A percentile compares a stretch with the other conserved stretches of the same genome.
Evolutionary conservation across 2,113 vertebrate species (phyloP).

Genomic region (Phalacrocorax aristotelis): DNA sequence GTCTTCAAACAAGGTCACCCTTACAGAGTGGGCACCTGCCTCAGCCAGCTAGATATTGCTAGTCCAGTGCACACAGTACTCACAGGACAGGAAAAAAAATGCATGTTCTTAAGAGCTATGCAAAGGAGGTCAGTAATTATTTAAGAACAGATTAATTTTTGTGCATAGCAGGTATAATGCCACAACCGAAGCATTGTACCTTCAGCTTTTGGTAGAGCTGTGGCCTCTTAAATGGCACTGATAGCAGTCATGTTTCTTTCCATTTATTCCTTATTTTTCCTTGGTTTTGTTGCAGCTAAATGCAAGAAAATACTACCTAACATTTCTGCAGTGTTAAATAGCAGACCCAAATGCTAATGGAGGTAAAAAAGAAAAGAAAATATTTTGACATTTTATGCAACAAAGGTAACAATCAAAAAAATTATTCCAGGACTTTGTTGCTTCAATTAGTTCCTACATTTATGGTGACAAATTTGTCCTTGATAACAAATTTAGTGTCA

Average conservation of each 20-base stretch:
- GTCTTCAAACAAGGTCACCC: not conserved
- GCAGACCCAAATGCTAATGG: not conserved
- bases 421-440: not conserved
- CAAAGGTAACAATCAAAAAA: not conserved
- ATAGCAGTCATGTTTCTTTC: not conserved
- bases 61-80: not conserved
- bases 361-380: not conserved
- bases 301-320: not conserved
- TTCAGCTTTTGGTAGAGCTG: not conserved
- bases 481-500: not conserved
- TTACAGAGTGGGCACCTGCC: not conserved
- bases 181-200: not conserved
- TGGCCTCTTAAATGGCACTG: not conserved
- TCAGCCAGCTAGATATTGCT: not conserved
- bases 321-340: not conserved
- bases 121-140: not conserved
- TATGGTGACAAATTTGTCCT: not conserved
- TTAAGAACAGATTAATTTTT: not conserved
- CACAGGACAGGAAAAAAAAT: not conserved
- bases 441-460: not conserved
- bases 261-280: not conserved
- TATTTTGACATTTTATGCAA: not conserved
- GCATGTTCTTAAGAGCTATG: not conserved
- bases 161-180: not conserved
- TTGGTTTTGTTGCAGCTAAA: not conserved